These are phyloP conservation scores for Dascillus cervinus DNA, from an alignment of 2,888 invertebrate species.

Conservation along the genomic window DNA sequence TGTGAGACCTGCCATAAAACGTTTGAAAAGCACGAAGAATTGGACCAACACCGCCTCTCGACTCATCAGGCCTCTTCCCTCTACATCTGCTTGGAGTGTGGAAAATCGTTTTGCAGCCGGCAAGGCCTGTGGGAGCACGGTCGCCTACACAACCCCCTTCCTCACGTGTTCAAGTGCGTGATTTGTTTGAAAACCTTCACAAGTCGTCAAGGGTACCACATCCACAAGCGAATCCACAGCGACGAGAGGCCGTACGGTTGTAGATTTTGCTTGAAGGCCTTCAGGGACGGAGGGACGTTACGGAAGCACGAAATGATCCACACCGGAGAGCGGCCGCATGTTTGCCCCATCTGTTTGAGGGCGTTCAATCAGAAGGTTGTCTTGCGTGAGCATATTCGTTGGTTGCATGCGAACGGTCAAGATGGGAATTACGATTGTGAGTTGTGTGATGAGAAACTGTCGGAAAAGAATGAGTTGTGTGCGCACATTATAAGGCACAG, in stretches of 20 bases:
- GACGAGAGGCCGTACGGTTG: constrained; percentile 49
- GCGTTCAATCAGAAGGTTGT: constrained; percentile 52
- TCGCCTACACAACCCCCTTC: constrained; percentile 33
- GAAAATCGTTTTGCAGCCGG: constrained; percentile 42
- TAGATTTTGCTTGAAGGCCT: constrained; percentile 47
- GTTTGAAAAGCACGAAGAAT: constrained; percentile 37
- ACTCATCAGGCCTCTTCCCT: constrained; percentile 40
- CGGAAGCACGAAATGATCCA: constrained; percentile 79
- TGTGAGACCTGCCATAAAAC: constrained; percentile 41
- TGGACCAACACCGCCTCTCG: constrained; percentile 39
- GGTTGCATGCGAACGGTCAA: constrained; percentile 43
- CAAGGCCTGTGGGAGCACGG: constrained; percentile 45
- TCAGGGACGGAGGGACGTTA: constrained; percentile 57
- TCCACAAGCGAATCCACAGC: constrained; percentile 47
- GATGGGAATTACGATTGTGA: constrained; percentile 41
- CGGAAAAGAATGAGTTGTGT: constrained; percentile 45
- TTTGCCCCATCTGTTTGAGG: constrained; percentile 46
- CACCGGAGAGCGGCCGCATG: constrained; percentile 53
- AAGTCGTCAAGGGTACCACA: constrained; percentile 45
- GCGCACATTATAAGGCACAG: constrained; percentile 48
- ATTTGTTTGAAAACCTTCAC: constrained; percentile 47
- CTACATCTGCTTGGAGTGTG: constrained; percentile 41
- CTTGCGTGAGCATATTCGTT: constrained; percentile 46
- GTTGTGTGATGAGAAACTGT: constrained; percentile 41
- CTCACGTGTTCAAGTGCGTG: constrained; percentile 43